Base-by-base conservation (phyloP, 2,113 vertebrate genomes). In the Ophthalmolycus amberensis region DNA sequence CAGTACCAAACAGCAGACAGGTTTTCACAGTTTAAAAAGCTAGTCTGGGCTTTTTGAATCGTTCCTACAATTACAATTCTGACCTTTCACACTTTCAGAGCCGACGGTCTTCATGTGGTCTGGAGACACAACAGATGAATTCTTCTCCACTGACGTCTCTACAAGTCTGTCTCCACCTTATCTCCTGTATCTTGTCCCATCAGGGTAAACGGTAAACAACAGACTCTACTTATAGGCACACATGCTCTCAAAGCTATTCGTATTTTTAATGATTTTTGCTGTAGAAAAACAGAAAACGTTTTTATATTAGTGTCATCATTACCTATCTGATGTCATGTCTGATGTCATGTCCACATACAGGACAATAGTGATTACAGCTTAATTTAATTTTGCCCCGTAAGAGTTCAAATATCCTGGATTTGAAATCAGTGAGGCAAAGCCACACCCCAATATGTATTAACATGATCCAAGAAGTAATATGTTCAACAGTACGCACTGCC, bases 391-490 rank as follows among this genome's bases (percentile, higher is more conserved):
- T 71, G 77, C 67, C 60, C 50, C 74, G 82, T 60, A 92, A 89
- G 95, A 89, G 96, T 96, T 96, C 94, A 92, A 79, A 91, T 15
- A 66, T 79, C 63, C 85, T 88, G 85, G 78, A 65, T 42, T 88
- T 89, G 93, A 93, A 93, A 95, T 89, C 94, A 90, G 91, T 63
- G 77, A 91, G 93, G 90, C 92, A 91, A 89, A 90, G 93, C 89
- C 94, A 92, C 94, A 84, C 94, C 96, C 90, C 91, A 89, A 88
- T 87, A 91, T 92, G 90, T 85, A 91, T 93, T 85, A 93, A 95
- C 93, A 88, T 94, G 93, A 94, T 94, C 93, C 94, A 94, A 92
- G 95, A 94, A 94, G 95, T 94, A 95, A 96, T 96, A 29, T 95
- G 95, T 96, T 96, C 93, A 96, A 92, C 85, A 94, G 84, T 90